phyloP scores from a whole-genome alignment of 2,888 invertebrate species.

The Oxytorus armatus region DNA sequence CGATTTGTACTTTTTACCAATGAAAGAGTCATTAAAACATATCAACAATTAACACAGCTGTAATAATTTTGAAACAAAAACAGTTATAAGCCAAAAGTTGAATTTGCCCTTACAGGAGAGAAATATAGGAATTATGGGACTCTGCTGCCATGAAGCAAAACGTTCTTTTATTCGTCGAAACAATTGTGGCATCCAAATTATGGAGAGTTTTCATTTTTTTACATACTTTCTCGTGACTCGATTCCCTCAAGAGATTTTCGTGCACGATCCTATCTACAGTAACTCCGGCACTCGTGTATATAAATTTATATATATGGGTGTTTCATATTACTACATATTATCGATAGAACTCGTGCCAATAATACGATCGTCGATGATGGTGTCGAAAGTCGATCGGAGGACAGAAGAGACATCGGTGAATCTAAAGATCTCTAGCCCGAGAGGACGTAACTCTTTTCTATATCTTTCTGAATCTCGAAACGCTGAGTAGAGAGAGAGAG shows the following conservation, averaged over 20 bases:
- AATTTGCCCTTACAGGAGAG: too few relatives aligned
- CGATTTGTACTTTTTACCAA: too few relatives aligned
- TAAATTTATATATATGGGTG: neutral
- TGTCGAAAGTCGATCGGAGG: constrained; percentile 66
- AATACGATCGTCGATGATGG: constrained; percentile 60
- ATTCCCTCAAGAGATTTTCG: constrained; percentile 39
- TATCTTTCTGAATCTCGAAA: constrained; percentile 45
- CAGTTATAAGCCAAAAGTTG: too few relatives aligned
- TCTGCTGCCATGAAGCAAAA: too few relatives aligned
- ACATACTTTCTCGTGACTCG: too few relatives aligned
- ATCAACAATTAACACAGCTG: too few relatives aligned
- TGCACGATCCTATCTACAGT: constrained; percentile 36
- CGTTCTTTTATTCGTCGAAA: too few relatives aligned
- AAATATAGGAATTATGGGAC: too few relatives aligned
- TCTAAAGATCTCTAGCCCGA: constrained; percentile 44
- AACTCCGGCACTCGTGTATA: neutral
- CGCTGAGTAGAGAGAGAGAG: neutral
- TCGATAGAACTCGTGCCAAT: constrained; percentile 55
- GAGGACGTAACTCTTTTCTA: constrained; percentile 43
- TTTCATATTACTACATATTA: neutral
- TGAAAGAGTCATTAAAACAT: too few relatives aligned
- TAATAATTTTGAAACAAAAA: too few relatives aligned
- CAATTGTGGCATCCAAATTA: too few relatives aligned
- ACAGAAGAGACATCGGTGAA: constrained; percentile 55
- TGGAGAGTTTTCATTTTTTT: too few relatives aligned